Conservation (phyloP, 2,888 invertebrate genomes). For the Subacronicta megacephala region DNA sequence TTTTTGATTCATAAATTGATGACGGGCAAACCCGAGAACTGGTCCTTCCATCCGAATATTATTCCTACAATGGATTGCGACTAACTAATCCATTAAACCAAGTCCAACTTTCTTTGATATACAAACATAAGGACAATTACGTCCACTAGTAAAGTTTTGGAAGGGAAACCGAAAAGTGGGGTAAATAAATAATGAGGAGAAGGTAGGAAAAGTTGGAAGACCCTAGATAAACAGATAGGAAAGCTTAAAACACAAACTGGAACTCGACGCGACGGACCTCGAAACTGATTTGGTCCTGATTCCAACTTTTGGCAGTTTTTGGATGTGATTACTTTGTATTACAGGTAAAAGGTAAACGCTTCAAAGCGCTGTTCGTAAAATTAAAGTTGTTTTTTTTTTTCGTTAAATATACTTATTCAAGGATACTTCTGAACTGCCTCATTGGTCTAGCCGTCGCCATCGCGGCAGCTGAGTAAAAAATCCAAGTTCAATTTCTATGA, state of each 20-base stretch:
- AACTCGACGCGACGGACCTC: conserved; percentile 39
- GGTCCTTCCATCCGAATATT: conserved; percentile 15
- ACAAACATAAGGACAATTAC: conserved; percentile 49
- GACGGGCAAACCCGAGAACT: conserved; percentile 6
- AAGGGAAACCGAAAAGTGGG: conserved; percentile 41
- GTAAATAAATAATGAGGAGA: conserved; percentile 57
- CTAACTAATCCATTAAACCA: conserved; percentile 43
- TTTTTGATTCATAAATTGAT: conserved; percentile 32
- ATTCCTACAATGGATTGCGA: conserved; percentile 25
- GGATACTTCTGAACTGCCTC: too few species aligned
- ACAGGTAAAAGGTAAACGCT: background rate
- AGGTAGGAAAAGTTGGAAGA: conserved; percentile 49
- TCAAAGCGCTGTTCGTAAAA: too few species aligned
- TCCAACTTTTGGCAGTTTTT: conserved; percentile 21
- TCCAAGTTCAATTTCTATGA: too few species aligned
- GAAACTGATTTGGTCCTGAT: conserved; percentile 44
- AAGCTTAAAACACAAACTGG: conserved; percentile 52
- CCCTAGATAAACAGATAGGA: conserved; percentile 53
- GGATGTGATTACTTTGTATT: background rate
- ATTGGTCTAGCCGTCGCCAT: too few species aligned
- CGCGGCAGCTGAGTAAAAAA: too few species aligned
- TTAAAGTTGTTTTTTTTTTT: too few species aligned
- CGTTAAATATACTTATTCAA: too few species aligned
- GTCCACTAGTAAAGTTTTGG: conserved; percentile 37
- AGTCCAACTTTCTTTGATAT: conserved; percentile 26